A percentile compares a stretch with the other conserved stretches of the same genome.
Conservation (phyloP, 1,140 invertebrate genomes). For the Calliopsis andreniformis region DNA sequence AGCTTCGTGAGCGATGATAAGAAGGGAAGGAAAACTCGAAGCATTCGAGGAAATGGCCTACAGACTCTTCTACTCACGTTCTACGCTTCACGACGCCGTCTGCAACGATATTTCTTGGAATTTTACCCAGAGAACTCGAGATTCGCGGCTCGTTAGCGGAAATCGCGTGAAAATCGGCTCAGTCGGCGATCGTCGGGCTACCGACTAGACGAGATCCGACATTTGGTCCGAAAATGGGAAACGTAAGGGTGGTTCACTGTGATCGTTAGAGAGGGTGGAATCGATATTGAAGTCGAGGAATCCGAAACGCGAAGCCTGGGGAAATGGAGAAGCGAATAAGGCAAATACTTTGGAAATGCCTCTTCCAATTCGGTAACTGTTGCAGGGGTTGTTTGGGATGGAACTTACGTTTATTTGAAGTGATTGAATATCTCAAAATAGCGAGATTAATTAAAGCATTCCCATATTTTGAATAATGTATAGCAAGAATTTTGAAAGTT, state of each 20-base stretch:
- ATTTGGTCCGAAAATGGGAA: neutral
- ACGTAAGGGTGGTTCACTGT: neutral
- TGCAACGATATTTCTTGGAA: slow-evolving; percentile 37
- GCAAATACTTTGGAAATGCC: neutral
- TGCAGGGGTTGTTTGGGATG: too few species aligned
- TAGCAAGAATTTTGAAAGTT: too few species aligned
- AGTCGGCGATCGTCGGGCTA: slow-evolving; percentile 4
- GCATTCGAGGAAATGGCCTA: slow-evolving; percentile 55
- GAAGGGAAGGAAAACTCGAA: slow-evolving; percentile 19
- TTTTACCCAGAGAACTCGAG: slow-evolving; percentile 44
- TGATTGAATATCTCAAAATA: too few species aligned
- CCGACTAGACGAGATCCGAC: slow-evolving; percentile 15
- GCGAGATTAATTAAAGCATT: slow-evolving; percentile 1
- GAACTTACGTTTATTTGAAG: neutral
- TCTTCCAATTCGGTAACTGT: too few species aligned
- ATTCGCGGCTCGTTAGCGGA: slow-evolving; percentile 62
- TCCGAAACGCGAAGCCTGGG: neutral
- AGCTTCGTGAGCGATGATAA: neutral
- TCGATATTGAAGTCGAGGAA: slow-evolving; percentile 8
- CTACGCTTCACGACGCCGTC: slow-evolving; percentile 34
- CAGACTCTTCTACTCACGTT: slow-evolving; percentile 59
- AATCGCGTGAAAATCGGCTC: slow-evolving; percentile 52
- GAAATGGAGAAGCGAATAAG: neutral
- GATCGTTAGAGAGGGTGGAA: slow-evolving; percentile 21
- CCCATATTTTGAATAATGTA: too few species aligned